Evolutionary conservation across 1,140 invertebrate genomes (phyloP).

Genomic region (Drosophila kohkoa): DNA sequence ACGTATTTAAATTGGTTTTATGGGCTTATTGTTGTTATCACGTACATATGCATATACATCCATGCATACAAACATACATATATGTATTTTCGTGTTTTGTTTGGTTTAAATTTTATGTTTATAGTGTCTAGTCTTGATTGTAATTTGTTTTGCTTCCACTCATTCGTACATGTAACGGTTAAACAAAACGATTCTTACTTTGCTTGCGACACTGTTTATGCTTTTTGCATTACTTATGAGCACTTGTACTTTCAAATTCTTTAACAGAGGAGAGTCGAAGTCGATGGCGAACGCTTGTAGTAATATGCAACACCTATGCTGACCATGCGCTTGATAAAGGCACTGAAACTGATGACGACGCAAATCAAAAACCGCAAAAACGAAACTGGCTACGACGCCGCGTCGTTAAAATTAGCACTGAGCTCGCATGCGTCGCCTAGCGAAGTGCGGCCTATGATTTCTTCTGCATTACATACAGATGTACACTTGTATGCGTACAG

Average conservation of each 20-base stretch:
- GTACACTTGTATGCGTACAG: slow-evolving; percentile 12
- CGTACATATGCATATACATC: not conserved
- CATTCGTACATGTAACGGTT: slow-evolving; percentile 34
- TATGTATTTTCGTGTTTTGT: not conserved
- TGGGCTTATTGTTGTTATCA: not conserved
- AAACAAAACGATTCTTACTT: not conserved
- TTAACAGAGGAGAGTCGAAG: slow-evolving; percentile 8
- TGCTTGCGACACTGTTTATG: slow-evolving; percentile 34
- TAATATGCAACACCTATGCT: slow-evolving; percentile 5
- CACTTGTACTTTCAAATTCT: slow-evolving; percentile 38
- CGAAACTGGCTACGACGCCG: slow-evolving; percentile 75
- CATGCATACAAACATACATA: not conserved
- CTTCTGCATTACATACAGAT: slow-evolving; percentile 43
- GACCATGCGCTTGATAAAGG: slow-evolving; percentile 52
- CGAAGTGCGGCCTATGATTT: slow-evolving; percentile 73
- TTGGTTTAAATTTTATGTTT: not conserved
- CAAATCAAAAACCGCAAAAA: slow-evolving; percentile 67
- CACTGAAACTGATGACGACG: slow-evolving; percentile 65
- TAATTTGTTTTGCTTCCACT: slow-evolving; percentile 33
- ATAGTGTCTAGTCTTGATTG: slow-evolving; percentile 12
- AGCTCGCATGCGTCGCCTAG: slow-evolving; percentile 55
- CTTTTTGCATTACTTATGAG: slow-evolving; percentile 11
- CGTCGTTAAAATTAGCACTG: slow-evolving; percentile 81
- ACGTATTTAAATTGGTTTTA: slow-evolving; percentile 5
- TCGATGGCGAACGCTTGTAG: not conserved